phyloP scores from a whole-genome alignment of 2,888 invertebrate genomes.

The Drosophila anomalata region DNA sequence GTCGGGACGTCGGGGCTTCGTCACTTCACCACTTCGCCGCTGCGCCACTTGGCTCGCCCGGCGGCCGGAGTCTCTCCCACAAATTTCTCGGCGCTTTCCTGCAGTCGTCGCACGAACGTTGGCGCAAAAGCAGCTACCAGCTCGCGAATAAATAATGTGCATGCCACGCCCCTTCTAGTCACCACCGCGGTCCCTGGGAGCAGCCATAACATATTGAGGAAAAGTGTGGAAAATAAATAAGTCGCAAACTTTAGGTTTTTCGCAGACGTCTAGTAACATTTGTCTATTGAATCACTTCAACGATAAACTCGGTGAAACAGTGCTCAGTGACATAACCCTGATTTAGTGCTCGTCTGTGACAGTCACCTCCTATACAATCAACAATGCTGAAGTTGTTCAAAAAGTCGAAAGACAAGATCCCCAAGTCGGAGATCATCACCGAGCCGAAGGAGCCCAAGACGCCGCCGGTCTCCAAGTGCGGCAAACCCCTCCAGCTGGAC shows the following conservation, averaged over 20 bases:
- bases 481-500: constrained; percentile 82
- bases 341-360: constrained; percentile 1
- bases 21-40: constrained; percentile 24
- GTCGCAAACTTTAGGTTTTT: neutral
- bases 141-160: constrained; percentile 19
- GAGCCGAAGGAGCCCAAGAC: constrained; percentile 73
- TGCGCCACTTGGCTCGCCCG: constrained; percentile 34
- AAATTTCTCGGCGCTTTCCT: constrained; percentile 61
- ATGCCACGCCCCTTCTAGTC: constrained; percentile 20
- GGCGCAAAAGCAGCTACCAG: constrained; percentile 42
- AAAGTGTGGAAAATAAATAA: constrained; percentile 13
- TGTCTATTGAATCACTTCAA: constrained; percentile 6
- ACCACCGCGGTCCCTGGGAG: constrained; percentile 40
- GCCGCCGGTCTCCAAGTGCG: constrained; percentile 78
- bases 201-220: constrained; percentile 36
- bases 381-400: constrained; percentile 79
- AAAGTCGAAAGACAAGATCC: constrained; percentile 76
- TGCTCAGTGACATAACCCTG: constrained; percentile 9
- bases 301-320: constrained; percentile 7
- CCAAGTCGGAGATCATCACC: constrained; percentile 82
- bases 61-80: constrained; percentile 47
- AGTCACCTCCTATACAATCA: neutral
- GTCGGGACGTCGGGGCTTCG: constrained; percentile 25
- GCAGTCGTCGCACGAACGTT: constrained; percentile 64
- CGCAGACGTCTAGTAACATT: constrained; percentile 4